phyloP scores from a whole-genome alignment of 2,888 invertebrate genomes.

The Drosophila nr. perissopoda region DNA sequence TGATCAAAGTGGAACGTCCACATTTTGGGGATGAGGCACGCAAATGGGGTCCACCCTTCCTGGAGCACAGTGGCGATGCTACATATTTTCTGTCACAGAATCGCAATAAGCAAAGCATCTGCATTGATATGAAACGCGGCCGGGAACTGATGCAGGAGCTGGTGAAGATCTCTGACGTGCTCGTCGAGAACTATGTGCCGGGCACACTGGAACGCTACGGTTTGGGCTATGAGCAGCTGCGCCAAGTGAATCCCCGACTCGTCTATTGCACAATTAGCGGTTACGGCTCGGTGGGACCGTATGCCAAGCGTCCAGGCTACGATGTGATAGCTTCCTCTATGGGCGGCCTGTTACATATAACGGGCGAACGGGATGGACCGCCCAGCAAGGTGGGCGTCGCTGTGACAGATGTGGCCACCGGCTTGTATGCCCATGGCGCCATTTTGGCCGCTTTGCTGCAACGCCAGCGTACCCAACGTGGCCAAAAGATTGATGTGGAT shows the following conservation, averaged over 20 bases:
- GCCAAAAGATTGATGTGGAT: constrained; percentile 97
- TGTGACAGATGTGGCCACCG: constrained; percentile 97
- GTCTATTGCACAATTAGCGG: constrained; percentile 98
- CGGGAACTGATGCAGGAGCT: constrained; percentile 91
- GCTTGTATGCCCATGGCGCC: constrained; percentile 97
- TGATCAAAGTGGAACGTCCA: constrained; percentile 96
- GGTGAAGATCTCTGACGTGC: constrained; percentile 91
- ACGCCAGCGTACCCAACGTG: constrained; percentile 90
- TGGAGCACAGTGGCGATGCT: constrained; percentile 88
- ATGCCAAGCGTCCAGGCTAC: constrained; percentile 94
- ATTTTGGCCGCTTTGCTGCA: constrained; percentile 95
- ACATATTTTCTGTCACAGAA: constrained; percentile 95
- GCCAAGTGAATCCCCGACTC: constrained; percentile 89
- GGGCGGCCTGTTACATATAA: constrained; percentile 95
- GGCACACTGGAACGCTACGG: constrained; percentile 92
- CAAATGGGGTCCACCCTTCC: constrained; percentile 97
- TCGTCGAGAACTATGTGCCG: constrained; percentile 97
- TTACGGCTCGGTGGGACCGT: constrained; percentile 95
- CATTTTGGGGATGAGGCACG: constrained; percentile 95
- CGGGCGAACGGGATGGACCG: constrained; percentile 92
- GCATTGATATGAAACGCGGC: constrained; percentile 91
- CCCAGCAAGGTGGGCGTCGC: constrained; percentile 97
- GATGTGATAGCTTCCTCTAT: constrained; percentile 97
- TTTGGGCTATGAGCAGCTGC: constrained; percentile 92
- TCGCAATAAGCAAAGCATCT: constrained; percentile 97